Evolutionary conservation across 2,797 vertebrate species (phyloP), one percentile per base, ranked within the genome.

Genomic region (Okamejei kenojei): DNA sequence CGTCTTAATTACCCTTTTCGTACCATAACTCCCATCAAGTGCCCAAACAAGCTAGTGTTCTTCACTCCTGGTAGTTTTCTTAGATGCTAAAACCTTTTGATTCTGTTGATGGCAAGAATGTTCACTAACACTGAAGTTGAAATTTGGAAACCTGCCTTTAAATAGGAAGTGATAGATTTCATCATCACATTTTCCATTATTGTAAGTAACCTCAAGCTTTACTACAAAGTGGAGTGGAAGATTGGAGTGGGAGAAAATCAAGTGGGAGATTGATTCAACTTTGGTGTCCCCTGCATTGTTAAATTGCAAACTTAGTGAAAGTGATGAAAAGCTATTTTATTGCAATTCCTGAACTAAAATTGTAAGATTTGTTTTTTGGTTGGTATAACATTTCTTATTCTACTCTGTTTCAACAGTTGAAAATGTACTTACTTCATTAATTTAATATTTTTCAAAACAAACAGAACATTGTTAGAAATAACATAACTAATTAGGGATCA

Each of bases 391-490:
- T 58, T n/a, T 92, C 23, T 73, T 74, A 54, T 58, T 54, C 13
- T 29, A 29, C 54, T 92, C 90, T 45, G 35, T n/a, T 11, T 92
- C 71, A 92, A 26, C 38, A 45, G 13, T 74, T 29, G 38, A 23
- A 74, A 54, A 92, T 92, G 45, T 74, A 45, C 58, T 92, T 92
- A 54, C 38, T 76, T 76, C 17, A 88, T 32, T 88, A 35, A 88
- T 32, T 65, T 65, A 68, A 2, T 58, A 1, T 13, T 58, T 54
- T 38, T 86, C 63, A 32, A 76, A 73, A 73, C 21, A 71, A 35
- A 71, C 38, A 23, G 63, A 68, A 90, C 23, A 38, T 45, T 45
- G 68, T 26, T 15, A 45, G 54, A 45, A 35, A 73, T 71, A 21
- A 88, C 65, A 38, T 19, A 45, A 38, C 32, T 90, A 91, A 91